Percentiles rank a stretch among this genome's conserved stretches.
Evolutionary conservation across 1,140 invertebrate species (phyloP).

Genomic region (Diuraphis noxia): DNA sequence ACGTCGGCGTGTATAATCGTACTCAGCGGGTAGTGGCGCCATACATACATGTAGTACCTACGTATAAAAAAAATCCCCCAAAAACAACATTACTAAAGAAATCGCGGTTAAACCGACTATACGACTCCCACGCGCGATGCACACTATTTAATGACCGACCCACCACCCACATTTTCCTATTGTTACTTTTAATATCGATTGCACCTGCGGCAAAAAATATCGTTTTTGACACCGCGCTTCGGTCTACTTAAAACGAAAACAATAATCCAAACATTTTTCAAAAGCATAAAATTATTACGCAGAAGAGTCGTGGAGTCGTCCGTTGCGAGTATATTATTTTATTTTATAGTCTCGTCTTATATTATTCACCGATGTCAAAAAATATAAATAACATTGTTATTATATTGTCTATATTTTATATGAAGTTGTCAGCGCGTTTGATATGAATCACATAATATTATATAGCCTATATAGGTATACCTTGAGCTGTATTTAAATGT

Average conservation of each 20-base stretch:
- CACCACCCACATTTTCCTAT: conserved; percentile 10
- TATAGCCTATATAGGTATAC: no score
- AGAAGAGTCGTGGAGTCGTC: neutral
- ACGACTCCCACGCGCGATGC: neutral
- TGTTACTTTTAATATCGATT: conserved; percentile 19
- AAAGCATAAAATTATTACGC: neutral
- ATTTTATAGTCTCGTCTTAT: neutral
- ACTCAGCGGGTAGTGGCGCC: conserved; percentile 44
- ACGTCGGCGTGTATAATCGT: neutral
- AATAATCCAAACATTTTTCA: neutral
- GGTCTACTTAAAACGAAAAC: conserved; percentile 6
- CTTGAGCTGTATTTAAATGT: neutral
- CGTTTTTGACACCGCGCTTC: neutral
- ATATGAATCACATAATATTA: neutral
- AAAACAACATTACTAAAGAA: conserved; percentile 26
- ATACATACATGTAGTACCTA: neutral
- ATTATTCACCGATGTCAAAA: neutral
- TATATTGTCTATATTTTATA: neutral
- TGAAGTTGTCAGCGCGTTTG: neutral
- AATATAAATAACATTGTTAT: neutral
- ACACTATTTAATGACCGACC: conserved; percentile 18
- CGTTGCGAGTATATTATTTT: neutral
- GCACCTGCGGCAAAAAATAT: conserved; percentile 32
- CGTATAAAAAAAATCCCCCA: neutral
- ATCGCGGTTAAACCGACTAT: conserved; percentile 9